phyloP scores from a whole-genome alignment of 2,113 vertebrate species.

The Brachionichthys hirsutus region DNA sequence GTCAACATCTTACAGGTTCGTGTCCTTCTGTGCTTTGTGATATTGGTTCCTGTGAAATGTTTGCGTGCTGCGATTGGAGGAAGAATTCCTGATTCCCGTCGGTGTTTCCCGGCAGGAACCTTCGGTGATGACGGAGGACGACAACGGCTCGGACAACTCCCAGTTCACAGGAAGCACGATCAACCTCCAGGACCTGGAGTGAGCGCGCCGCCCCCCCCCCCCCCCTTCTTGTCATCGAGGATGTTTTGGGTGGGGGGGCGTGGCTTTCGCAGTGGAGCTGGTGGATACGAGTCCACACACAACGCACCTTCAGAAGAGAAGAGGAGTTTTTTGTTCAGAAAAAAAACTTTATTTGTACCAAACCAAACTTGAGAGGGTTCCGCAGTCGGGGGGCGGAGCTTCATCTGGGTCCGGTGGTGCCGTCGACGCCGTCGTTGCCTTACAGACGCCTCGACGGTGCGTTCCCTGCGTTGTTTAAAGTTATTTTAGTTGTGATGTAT shows the following conservation, averaged over 20 bases:
- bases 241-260: no score
- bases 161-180: conserved; percentile 94
- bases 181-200: conserved; percentile 93
- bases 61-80: no score
- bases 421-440: conserved; percentile 60
- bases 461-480: conserved; percentile 40
- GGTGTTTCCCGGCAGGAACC: conserved; percentile 79
- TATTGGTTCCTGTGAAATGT: not conserved
- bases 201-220: conserved; percentile 33
- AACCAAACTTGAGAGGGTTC: conserved; percentile 28
- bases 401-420: conserved; percentile 38
- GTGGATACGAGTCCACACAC: conserved; percentile 18
- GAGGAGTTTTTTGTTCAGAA: conserved; percentile 17
- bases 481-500: conserved; percentile 26
- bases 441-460: conserved; percentile 46
- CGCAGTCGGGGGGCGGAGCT: conserved; percentile 8
- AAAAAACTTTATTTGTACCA: conserved; percentile 11
- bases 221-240: conserved; percentile 26
- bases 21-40: not conserved
- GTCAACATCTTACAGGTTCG: conserved; percentile 94
- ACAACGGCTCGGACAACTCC: conserved; percentile 83
- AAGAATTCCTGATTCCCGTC: no score
- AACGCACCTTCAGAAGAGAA: conserved; percentile 61
- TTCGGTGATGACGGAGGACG: conserved; percentile 83
- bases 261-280: not conserved